Evolutionary conservation across 2,888 invertebrate genomes (phyloP), one percentile per base, ranked within the genome.

Genomic region (Cotesia congregata): DNA sequence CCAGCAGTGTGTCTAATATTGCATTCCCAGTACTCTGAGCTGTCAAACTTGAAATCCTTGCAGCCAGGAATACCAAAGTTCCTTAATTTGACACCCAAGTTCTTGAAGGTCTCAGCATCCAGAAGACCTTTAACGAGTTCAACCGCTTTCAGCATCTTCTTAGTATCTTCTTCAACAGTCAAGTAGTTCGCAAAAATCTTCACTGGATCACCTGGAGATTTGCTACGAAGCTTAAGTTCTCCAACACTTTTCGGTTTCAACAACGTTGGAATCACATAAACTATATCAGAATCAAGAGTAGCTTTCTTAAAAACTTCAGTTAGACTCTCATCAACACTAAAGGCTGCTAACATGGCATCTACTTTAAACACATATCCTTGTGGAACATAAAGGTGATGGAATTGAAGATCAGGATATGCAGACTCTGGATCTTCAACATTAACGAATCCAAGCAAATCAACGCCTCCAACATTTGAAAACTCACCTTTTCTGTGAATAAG

Each of bases 181-280:
- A 94, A 90, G 85, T 94, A 95, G 86, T 94, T 94, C 0, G 94
- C 93, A 79, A 93, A 91, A 79, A 95, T 91, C 72, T 50, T 50
- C 2, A 50, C 91, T 88, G 0, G 94, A 94, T 74, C 92, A 90
- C 7, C 92, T 90, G 78, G 91, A 91, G 0, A 94, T 94, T 85
- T 89, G 0, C 92, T 92, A 80, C 91, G 90, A 6, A 95, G 88
- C 81, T 90, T 91, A 40, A 95, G 83, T 80, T 90, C 90, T 1
- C 95, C 95, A 67, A 90, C 90, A 39, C 94, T 94, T 82, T 92
- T 91, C 0, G 93, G 91, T 75, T 92, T 92, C 83, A 95, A 84
- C 7, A 93, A 84, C 90, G 93, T 91, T 1, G 92, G 92, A 15
- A 86, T 78, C 17, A 84, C 79, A 65, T 88, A 81, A 83, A 88